Evolutionary conservation across 2,797 vertebrate genomes (phyloP).

Genomic region (Aulostomus chinensis): DNA sequence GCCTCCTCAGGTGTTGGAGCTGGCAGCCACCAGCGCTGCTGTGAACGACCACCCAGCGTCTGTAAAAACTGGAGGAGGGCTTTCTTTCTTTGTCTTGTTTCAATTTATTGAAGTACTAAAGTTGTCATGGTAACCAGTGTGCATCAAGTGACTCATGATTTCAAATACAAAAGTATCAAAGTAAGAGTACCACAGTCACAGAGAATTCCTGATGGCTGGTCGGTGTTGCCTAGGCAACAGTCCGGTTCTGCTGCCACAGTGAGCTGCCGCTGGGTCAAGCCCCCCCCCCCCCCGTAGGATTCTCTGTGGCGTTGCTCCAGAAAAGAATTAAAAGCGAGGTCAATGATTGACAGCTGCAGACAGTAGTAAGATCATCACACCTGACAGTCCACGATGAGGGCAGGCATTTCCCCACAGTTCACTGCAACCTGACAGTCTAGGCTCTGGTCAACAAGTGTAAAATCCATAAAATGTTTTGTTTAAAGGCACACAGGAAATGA

Average conservation of each 20-base stretch:
- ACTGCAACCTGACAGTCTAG: neutral
- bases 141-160: constrained; percentile 10
- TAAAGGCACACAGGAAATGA: constrained; percentile 53
- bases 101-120: constrained; percentile 32
- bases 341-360: neutral
- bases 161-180: constrained; percentile 17
- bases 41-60: no score
- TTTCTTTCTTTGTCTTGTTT: neutral
- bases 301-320: neutral
- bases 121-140: constrained; percentile 22
- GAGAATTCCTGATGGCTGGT: constrained; percentile 3
- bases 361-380: no score
- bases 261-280: no score
- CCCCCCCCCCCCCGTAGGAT: no score
- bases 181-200: neutral
- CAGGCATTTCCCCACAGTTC: no score
- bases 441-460: neutral
- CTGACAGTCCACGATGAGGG: no score
- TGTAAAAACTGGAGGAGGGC: no score
- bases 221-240: no score
- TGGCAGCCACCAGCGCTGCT: no score
- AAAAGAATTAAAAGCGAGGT: neutral
- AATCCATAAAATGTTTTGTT: neutral
- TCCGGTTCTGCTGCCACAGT: no score
- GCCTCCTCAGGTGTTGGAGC: no score